Evolutionary conservation across 2,113 vertebrate species (phyloP), one percentile per base, ranked within the genome.

Genomic region (Silurus glanis): DNA sequence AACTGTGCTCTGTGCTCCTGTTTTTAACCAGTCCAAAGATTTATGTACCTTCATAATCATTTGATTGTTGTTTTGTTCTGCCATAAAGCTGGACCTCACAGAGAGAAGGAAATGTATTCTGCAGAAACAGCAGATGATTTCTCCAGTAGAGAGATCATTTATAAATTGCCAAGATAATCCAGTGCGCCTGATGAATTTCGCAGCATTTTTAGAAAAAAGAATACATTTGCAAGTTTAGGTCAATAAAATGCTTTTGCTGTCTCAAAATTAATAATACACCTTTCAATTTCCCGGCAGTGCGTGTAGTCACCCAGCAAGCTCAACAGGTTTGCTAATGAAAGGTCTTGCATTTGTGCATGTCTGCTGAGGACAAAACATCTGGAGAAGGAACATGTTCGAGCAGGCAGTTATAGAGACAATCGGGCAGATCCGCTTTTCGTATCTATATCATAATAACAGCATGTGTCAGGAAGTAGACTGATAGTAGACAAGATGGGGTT

Each of bases 291-390:
- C 4, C 28, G 16, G 3, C 59, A 66, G 4, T 75, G 37, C 4
- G 12, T 19, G 16, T 9, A 62, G 69, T 75, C 75, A 81, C 19
- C 17, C 19, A 47, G 80, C 80, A 23, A 25, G 51, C 47, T 25
- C 59, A 12, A 45, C 55, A 61, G 3, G 45, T 49, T 83, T n/a
- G 2, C 25, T 75, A 83, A 83, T 83, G 80, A 87, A 83, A 83
- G 80, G 80, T 17, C 55, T 86, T 10, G 53, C 78, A 55, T 61
- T 55, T 76, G 85, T 75, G 17, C 25, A 25, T n/a, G 53, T 56
- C 49, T 83, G 59, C 59, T 49, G 19, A 69, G 47, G 55, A 62
- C 56, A 47, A 86, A 47, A 76, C 80, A 82, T 86, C 67, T 82
- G 85, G 55, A 75, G 80, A 55, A 10, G 4, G 19, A 82, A 86